Conservation (phyloP, 2,113 vertebrate species). For the Oreochromis tanganicae region DNA sequence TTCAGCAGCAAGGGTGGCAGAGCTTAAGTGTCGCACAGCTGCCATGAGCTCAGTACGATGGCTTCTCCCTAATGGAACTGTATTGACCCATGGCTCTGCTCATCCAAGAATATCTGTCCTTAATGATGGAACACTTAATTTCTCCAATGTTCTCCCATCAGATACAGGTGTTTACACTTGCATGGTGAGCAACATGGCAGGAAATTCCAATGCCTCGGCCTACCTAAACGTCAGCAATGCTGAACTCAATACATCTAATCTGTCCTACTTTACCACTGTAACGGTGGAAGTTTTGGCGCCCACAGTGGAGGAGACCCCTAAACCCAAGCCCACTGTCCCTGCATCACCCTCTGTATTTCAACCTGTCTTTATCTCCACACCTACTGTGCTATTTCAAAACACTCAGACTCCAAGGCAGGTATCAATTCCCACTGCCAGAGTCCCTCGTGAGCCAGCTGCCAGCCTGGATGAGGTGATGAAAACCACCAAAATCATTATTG, state of each 20-base stretch:
- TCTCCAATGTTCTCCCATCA: conserved; percentile 85
- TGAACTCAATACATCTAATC: conserved; percentile 95
- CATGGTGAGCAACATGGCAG: conserved; percentile 98
- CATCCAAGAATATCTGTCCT: conserved; percentile 89
- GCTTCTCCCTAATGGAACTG: conserved; percentile 90
- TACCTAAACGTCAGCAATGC: conserved; percentile 95
- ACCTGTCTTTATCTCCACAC: conserved; percentile 93
- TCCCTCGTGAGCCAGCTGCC: conserved; percentile 79
- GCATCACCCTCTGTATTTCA: conserved; percentile 90
- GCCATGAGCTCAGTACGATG: conserved; percentile 94
- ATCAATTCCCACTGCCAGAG: conserved; percentile 77
- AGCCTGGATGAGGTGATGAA: conserved; percentile 98
- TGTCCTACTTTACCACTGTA: conserved; percentile 96
- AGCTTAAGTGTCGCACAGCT: conserved; percentile 91
- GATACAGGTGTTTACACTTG: conserved; percentile 95
- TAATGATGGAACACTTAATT: conserved; percentile 93
- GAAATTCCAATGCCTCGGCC: conserved; percentile 94
- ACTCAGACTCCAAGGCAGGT: conserved; percentile 86
- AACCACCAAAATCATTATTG: conserved; percentile 99
- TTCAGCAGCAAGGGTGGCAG: conserved; percentile 89
- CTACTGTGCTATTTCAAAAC: conserved; percentile 88
- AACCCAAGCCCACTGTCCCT: conserved; percentile 84
- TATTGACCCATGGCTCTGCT: conserved; percentile 90
- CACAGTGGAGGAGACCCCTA: conserved; percentile 83
- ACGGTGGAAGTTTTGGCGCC: conserved; percentile 91